A percentile compares a stretch with the other conserved stretches of the same genome.
phyloP scores from a whole-genome alignment of 2,797 vertebrate genomes.

The Mormyrops boulengeri region DNA sequence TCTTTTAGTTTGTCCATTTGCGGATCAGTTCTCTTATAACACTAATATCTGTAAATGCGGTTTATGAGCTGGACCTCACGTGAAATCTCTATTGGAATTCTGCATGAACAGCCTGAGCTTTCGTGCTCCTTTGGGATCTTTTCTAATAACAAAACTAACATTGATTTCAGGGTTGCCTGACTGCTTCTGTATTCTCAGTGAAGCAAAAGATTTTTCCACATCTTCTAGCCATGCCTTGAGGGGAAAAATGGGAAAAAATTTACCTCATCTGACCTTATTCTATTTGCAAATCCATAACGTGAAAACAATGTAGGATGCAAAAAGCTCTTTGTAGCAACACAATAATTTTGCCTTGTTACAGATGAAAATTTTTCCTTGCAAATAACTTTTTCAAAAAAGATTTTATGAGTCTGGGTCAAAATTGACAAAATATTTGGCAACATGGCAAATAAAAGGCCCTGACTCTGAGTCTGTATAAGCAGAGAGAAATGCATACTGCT shows the following conservation, averaged over 20 bases:
- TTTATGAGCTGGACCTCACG: slow-evolving; percentile 21
- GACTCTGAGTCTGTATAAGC: neutral
- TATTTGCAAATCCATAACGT: neutral
- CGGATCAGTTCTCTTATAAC: slow-evolving; percentile 17
- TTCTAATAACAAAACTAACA: slow-evolving; percentile 28
- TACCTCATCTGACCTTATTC: neutral
- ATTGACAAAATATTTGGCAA: neutral
- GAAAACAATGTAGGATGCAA: neutral
- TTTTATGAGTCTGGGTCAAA: neutral
- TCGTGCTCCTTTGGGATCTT: slow-evolving; percentile 25
- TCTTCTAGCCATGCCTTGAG: neutral
- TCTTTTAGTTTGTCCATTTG: neutral
- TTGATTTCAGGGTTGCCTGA: slow-evolving; percentile 34
- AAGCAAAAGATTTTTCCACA: slow-evolving; percentile 15
- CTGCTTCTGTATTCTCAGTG: slow-evolving; percentile 9
- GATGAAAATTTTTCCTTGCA: neutral
- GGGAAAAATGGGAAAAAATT: neutral
- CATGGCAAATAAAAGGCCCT: neutral
- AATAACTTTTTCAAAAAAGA: neutral
- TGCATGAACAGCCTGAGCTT: slow-evolving; percentile 23
- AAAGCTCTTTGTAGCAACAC: neutral
- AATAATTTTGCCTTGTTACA: neutral
- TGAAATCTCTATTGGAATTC: slow-evolving; percentile 21
- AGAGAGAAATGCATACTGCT: neutral
- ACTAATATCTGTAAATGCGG: slow-evolving; percentile 29